Evolutionary conservation across 2,888 invertebrate genomes (phyloP).

Genomic region (Prosopocoilus inquinatus): DNA sequence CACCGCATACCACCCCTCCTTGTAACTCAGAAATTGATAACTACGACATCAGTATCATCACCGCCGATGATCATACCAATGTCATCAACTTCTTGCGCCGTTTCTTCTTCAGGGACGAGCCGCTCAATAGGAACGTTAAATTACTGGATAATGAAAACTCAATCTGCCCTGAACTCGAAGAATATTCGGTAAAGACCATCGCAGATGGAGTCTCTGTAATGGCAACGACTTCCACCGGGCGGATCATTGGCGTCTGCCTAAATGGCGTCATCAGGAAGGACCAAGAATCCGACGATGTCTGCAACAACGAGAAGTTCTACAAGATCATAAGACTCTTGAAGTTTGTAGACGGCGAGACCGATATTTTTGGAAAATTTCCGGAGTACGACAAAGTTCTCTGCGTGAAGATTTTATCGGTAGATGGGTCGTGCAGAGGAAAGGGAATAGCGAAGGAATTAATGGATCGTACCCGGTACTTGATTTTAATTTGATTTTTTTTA

Average conservation of each 20-base stretch:
- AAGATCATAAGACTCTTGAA: conserved; percentile 63
- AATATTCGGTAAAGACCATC: conserved; percentile 58
- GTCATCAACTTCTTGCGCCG: conserved; percentile 57
- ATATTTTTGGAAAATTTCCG: conserved; percentile 59
- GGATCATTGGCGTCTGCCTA: conserved; percentile 52
- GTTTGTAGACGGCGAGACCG: conserved; percentile 56
- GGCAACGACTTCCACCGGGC: conserved; percentile 59
- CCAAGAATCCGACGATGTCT: conserved; percentile 52
- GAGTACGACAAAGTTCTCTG: conserved; percentile 57
- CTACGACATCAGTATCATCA: conserved; percentile 51
- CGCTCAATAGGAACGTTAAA: conserved; percentile 62
- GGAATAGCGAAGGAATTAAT: conserved; percentile 66
- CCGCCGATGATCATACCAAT: conserved; percentile 49
- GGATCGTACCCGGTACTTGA: conserved; percentile 58
- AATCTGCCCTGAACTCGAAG: conserved; percentile 63
- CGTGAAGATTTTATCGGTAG: conserved; percentile 66
- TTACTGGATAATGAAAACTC: conserved; percentile 61
- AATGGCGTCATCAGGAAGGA: conserved; percentile 45
- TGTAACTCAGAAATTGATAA: conserved; percentile 32
- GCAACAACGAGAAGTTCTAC: conserved; percentile 61
- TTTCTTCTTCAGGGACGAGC: conserved; percentile 73
- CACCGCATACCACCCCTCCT: conserved; percentile 41
- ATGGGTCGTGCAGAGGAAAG: conserved; percentile 61
- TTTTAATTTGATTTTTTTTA: background rate
- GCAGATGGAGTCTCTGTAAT: conserved; percentile 62